Base-by-base conservation (phyloP, 1,140 invertebrate species). In the Hyles euphorbiae region DNA sequence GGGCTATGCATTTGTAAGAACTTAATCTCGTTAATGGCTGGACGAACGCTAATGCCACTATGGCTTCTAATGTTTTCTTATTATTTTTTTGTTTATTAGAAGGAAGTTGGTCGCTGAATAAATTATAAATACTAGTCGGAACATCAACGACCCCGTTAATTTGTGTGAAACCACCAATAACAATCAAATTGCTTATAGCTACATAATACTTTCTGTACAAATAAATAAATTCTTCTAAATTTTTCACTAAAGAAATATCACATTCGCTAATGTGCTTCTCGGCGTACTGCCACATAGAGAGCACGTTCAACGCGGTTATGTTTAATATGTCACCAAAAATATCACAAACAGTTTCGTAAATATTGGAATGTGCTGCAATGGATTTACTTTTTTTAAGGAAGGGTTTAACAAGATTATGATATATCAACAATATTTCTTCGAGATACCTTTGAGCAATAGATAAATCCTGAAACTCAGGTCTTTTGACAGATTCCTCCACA, bases 161-260 rank as follows among this genome's bases (percentile, higher is more conserved):
- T 70, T 93, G 91, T 55, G 90, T 81, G 86, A 95, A 95, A 57
- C 94, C 94, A 72, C 91, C 91, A 58, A 94, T 90, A 67, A 93
- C 93, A 67, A 95, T 91, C 57, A 96, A 89, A 89, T 96, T 94
- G 80, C 94, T 94, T 76, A 96, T 90, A 60, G 91, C 89, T 74
- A 91, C 90, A 48, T 94, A 91, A 89, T 96, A 97, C 68, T 91
- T 91, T 73, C 92, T 92, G 74, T 95, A 96, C 40, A 94, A 89
- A 63, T 91, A 90, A 62, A 95, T 91, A 83, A 92, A 93, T 79
- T 96, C 93, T 55, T 94, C 93, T 78, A 93, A 91, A 83, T 94
- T 92, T 73, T 91, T 91, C 61, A 96, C 90, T 60, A 95, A 89
- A 6, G 91, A 87, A 61, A 95, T 91, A 81, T 94, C 91, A 73